A percentile compares a stretch with the other conserved stretches of the same genome.
Evolutionary conservation across 2,888 invertebrate species (phyloP).

Genomic region (Aporophyla lueneburgensis): DNA sequence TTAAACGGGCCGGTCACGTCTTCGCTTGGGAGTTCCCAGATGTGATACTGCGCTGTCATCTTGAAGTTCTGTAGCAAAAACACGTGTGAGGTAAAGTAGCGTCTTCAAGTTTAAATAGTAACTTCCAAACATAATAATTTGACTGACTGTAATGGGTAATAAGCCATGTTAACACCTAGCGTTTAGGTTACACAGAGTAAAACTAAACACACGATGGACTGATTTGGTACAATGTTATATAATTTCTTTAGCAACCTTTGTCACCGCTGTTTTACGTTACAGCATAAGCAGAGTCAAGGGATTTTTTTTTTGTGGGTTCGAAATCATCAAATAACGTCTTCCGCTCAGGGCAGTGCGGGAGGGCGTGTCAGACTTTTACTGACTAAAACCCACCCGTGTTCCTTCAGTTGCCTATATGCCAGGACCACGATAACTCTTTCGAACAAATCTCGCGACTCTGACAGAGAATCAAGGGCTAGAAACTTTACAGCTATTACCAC

Average conservation of each 20-base stretch:
- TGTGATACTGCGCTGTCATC: slow-evolving; percentile 89
- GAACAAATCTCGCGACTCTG: no score
- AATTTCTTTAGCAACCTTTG: not conserved
- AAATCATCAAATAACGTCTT: no score
- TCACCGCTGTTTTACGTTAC: not conserved
- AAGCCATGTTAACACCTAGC: not conserved
- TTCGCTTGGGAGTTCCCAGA: slow-evolving; percentile 88
- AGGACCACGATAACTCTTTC: no score
- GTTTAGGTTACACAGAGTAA: not conserved
- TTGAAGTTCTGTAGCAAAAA: slow-evolving; percentile 89
- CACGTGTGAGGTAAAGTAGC: not conserved
- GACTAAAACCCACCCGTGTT: no score
- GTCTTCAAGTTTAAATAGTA: not conserved
- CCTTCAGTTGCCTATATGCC: no score
- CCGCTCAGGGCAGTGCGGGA: no score
- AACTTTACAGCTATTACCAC: slow-evolving; percentile 1
- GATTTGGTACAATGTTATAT: slow-evolving; percentile 2
- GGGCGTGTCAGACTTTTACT: no score
- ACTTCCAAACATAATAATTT: not conserved
- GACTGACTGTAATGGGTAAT: not conserved
- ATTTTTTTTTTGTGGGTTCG: no score
- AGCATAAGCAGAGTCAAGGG: not conserved
- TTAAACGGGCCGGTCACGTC: slow-evolving; percentile 92
- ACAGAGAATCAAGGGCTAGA: no score
- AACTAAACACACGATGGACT: not conserved